Evolutionary conservation across 2,113 vertebrate genomes (phyloP).

Genomic region (Gymnobelideus leadbeateri): DNA sequence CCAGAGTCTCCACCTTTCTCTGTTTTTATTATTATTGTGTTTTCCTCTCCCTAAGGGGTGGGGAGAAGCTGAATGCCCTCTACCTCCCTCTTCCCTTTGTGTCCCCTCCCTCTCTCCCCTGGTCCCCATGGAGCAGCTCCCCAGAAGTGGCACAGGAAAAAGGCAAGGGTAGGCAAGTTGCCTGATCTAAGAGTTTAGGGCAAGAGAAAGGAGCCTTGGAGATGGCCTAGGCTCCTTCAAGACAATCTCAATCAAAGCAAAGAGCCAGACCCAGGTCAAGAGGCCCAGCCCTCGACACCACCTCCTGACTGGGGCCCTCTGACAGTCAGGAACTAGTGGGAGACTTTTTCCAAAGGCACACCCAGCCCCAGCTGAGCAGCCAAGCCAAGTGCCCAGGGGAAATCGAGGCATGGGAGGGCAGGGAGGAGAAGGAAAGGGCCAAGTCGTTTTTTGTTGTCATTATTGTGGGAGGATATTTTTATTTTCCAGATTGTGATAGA

Average conservation of each 20-base stretch:
- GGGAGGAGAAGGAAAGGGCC: constrained; percentile 42
- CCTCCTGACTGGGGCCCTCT: not conserved
- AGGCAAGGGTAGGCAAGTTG: not conserved
- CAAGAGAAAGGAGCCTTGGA: constrained; percentile 44
- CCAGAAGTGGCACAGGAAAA: not conserved
- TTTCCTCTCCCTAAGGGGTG: constrained; percentile 38
- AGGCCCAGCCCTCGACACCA: not conserved
- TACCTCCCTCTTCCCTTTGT: not conserved
- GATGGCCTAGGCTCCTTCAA: constrained; percentile 42
- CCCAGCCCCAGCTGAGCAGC: not conserved
- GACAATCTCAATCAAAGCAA: not conserved
- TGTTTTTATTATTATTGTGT: constrained; percentile 65
- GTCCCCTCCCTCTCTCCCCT: not conserved
- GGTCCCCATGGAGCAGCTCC: not conserved
- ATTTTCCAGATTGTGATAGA: constrained; percentile 28
- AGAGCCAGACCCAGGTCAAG: not conserved
- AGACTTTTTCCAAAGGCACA: not conserved
- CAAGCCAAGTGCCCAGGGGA: not conserved
- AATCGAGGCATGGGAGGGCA: constrained; percentile 12
- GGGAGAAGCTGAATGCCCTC: not conserved
- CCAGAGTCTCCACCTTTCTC: constrained; percentile 50
- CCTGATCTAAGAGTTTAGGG: not conserved
- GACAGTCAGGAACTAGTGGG: not conserved
- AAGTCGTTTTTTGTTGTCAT: constrained; percentile 54
- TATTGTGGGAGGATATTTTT: constrained; percentile 32